Evolutionary conservation across 2,113 vertebrate genomes (phyloP).

Genomic region (Pachypanchax playfairii): DNA sequence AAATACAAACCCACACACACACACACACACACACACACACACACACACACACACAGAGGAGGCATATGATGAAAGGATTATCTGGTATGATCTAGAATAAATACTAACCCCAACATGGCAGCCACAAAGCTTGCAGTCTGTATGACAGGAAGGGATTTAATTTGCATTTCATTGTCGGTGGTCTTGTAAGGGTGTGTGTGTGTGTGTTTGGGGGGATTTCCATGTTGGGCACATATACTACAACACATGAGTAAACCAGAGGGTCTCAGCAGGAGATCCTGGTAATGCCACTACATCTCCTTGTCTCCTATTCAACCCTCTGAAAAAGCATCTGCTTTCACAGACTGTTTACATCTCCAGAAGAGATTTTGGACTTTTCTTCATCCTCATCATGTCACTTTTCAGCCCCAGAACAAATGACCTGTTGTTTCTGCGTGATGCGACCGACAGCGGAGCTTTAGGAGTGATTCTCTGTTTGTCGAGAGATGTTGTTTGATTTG

Average conservation of each 20-base stretch:
- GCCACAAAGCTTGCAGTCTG: background rate
- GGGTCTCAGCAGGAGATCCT: slow-evolving; percentile 57
- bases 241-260: slow-evolving; percentile 11
- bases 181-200: slow-evolving; percentile 13
- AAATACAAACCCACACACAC: too few relatives aligned
- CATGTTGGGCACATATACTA: slow-evolving; percentile 28
- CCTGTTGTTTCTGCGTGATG: slow-evolving; percentile 4
- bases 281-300: slow-evolving; percentile 57
- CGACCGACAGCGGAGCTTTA: slow-evolving; percentile 1
- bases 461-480: slow-evolving; percentile 12
- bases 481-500: slow-evolving; percentile 35
- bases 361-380: slow-evolving; percentile 18
- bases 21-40: slow-evolving; percentile 9
- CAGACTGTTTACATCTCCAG: slow-evolving; percentile 31
- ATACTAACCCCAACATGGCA: background rate
- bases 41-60: background rate
- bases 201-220: slow-evolving; percentile 19
- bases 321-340: slow-evolving; percentile 31
- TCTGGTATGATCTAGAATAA: slow-evolving; percentile 38
- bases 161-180: slow-evolving; percentile 17
- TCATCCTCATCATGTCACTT: too few relatives aligned
- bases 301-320: slow-evolving; percentile 43
- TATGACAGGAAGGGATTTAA: slow-evolving; percentile 31
- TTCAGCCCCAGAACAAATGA: slow-evolving; percentile 11
- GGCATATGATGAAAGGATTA: slow-evolving; percentile 45